Evolutionary conservation across 1,140 invertebrate species (phyloP).

Genomic region (Capitella teleta): DNA sequence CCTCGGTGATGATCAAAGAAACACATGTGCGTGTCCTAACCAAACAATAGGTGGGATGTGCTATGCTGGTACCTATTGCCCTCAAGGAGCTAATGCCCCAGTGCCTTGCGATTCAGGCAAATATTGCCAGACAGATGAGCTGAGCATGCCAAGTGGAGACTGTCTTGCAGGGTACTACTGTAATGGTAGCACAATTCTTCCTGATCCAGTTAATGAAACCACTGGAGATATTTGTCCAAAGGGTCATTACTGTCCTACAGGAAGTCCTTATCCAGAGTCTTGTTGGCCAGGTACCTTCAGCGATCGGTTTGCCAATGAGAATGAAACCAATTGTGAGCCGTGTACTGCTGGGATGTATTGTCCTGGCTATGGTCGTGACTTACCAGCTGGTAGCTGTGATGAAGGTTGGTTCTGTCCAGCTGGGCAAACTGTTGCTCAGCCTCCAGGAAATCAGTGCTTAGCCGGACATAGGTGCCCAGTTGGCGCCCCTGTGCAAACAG

Average conservation of each 20-base stretch:
- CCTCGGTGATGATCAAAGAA: slow-evolving; percentile 21
- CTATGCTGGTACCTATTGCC: slow-evolving; percentile 30
- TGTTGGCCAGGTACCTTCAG: slow-evolving; percentile 22
- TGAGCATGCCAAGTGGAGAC: slow-evolving; percentile 19
- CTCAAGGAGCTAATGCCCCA: slow-evolving; percentile 22
- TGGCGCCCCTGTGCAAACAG: slow-evolving; percentile 25
- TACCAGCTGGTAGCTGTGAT: slow-evolving; percentile 28
- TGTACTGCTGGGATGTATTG: slow-evolving; percentile 37
- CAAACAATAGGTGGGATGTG: slow-evolving; percentile 31
- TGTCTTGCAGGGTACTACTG: slow-evolving; percentile 32
- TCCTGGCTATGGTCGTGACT: slow-evolving; percentile 16
- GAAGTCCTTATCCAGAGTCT: not conserved
- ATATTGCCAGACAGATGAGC: slow-evolving; percentile 22
- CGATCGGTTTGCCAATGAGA: slow-evolving; percentile 24
- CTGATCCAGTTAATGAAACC: slow-evolving; percentile 20
- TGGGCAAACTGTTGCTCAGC: slow-evolving; percentile 29
- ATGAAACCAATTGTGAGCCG: slow-evolving; percentile 27
- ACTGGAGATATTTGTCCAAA: slow-evolving; percentile 8
- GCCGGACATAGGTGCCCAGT: slow-evolving; percentile 31
- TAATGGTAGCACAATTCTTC: slow-evolving; percentile 17
- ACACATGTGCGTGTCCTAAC: slow-evolving; percentile 24
- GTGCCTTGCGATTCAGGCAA: slow-evolving; percentile 26
- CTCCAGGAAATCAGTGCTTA: slow-evolving; percentile 29
- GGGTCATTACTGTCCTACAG: slow-evolving; percentile 9
- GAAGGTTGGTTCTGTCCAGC: slow-evolving; percentile 34